Conservation (phyloP, 2,113 vertebrate genomes). For the Cyphomyrus discorhynchus region DNA sequence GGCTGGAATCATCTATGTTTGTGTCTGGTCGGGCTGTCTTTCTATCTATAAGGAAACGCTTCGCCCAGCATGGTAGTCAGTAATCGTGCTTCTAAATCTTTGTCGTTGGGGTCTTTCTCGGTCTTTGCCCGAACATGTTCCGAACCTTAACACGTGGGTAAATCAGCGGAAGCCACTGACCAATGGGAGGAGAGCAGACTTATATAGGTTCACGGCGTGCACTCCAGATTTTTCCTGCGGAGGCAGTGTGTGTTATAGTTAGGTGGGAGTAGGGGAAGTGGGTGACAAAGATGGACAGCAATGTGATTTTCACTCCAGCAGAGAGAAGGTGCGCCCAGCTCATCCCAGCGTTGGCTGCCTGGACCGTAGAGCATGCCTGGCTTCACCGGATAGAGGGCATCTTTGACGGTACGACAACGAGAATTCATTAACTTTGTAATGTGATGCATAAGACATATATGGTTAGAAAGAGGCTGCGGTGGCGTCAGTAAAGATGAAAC, state of each 20-base stretch:
- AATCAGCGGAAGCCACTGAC: background rate
- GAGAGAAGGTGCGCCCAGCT: constrained; percentile 25
- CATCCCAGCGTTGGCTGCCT: constrained; percentile 34
- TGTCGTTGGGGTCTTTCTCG: background rate
- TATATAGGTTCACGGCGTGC: background rate
- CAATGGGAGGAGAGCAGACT: background rate
- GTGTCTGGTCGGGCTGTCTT: background rate
- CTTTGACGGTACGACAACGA: constrained; percentile 27
- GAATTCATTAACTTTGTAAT: background rate
- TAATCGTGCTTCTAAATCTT: background rate
- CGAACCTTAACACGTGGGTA: background rate
- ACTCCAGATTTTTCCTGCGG: background rate
- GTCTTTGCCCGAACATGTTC: background rate
- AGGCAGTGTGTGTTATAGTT: background rate
- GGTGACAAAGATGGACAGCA: constrained; percentile 21
- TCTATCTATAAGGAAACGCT: background rate
- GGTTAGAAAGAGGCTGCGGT: background rate
- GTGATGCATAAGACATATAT: background rate
- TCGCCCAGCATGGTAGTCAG: no score
- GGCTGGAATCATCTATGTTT: background rate
- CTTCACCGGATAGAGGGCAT: constrained; percentile 41
- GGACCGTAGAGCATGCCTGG: constrained; percentile 60
- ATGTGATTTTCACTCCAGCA: background rate
- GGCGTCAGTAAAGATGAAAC: background rate
- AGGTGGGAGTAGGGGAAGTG: background rate